Conservation (phyloP, 2,888 invertebrate genomes). For the Troilus luridus region DNA sequence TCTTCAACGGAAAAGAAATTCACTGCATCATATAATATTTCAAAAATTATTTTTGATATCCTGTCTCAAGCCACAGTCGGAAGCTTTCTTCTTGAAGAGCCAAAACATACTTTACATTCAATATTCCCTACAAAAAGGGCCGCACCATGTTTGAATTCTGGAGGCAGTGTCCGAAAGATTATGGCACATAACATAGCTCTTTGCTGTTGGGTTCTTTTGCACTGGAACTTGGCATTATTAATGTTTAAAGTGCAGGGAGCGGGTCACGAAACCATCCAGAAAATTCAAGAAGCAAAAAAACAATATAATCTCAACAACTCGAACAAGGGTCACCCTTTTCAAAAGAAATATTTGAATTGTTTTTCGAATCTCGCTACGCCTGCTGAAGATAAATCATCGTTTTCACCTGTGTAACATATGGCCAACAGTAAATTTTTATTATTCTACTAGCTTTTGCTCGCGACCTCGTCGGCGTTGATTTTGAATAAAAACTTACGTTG, state of each 20-base stretch:
- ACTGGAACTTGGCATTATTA: not conserved
- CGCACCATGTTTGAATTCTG: not conserved
- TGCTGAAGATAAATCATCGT: not conserved
- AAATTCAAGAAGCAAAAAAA: not conserved
- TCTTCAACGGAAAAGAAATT: not conserved
- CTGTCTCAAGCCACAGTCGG: not conserved
- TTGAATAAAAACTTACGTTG: too few species aligned
- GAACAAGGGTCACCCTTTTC: not conserved
- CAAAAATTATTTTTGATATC: conserved; percentile 24
- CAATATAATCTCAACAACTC: not conserved
- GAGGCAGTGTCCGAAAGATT: not conserved
- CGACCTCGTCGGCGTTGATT: too few species aligned
- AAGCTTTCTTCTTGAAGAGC: not conserved
- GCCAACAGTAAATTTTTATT: not conserved
- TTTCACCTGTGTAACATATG: not conserved
- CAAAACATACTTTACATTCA: not conserved
- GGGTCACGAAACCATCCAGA: conserved; percentile 1
- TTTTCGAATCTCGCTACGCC: not conserved
- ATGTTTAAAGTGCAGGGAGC: not conserved
- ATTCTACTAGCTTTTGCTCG: too few species aligned
- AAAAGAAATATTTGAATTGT: not conserved
- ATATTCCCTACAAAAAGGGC: not conserved
- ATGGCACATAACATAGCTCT: not conserved
- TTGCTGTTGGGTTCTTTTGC: not conserved
- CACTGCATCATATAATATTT: not conserved